Conservation (phyloP, 2,888 invertebrate genomes). For the Parasteatoda lunata region DNA sequence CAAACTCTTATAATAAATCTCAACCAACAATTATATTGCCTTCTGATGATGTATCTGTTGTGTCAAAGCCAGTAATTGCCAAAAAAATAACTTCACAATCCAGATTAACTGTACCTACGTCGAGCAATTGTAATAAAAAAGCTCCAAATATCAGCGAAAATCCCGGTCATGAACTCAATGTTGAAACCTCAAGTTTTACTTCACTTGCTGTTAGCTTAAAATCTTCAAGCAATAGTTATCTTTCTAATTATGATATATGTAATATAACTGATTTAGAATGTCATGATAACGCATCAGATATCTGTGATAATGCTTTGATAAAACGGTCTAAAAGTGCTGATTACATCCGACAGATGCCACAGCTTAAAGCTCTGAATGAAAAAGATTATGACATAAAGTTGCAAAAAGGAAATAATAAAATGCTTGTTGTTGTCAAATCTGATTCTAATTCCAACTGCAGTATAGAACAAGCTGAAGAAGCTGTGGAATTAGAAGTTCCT, state of each 20-base stretch:
- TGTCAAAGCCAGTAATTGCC: neutral
- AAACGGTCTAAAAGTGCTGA: conserved; percentile 65
- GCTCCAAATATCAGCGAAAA: neutral
- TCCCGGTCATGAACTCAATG: neutral
- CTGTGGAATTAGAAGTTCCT: conserved; percentile 58
- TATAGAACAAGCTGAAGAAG: conserved; percentile 67
- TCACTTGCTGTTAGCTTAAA: conserved; percentile 40
- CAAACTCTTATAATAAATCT: neutral
- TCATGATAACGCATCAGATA: conserved; percentile 8
- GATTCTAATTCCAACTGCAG: conserved; percentile 29
- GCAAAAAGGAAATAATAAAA: conserved; percentile 54
- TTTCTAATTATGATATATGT: conserved; percentile 33
- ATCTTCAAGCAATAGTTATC: conserved; percentile 54
- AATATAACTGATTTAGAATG: neutral
- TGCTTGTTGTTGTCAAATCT: conserved; percentile 39
- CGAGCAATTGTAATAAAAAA: conserved; percentile 11
- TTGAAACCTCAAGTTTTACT: conserved; percentile 22
- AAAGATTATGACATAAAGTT: conserved; percentile 52
- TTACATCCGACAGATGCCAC: conserved; percentile 57
- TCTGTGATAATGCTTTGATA: conserved; percentile 38
- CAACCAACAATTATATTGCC: conserved; percentile 47
- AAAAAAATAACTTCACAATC: neutral
- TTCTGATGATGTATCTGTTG: conserved; percentile 30
- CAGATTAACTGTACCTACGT: neutral
- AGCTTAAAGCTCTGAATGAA: conserved; percentile 54